Percentiles rank a stretch among this genome's conserved stretches.
These are phyloP conservation scores for Brenthis hecate DNA, from an alignment of 2,888 invertebrate genomes.

Conservation along the genomic window DNA sequence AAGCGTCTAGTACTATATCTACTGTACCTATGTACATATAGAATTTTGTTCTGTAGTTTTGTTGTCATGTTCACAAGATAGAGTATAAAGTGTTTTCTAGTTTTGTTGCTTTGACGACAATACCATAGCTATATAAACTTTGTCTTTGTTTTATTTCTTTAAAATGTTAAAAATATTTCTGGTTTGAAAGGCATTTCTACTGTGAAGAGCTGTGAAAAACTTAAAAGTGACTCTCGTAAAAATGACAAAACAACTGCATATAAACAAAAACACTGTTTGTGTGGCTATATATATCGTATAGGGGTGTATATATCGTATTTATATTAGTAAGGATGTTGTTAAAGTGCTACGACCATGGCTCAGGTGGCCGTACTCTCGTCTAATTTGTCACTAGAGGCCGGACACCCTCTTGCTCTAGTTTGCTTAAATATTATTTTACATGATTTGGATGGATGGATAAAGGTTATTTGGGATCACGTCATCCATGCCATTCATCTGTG, in stretches of 20 bases:
- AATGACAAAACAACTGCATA: too few relatives aligned
- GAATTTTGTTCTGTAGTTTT: slow-evolving; percentile 24
- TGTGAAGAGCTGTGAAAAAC: too few relatives aligned
- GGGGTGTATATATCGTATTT: too few relatives aligned
- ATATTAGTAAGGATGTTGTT: not conserved
- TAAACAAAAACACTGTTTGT: too few relatives aligned
- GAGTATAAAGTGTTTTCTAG: slow-evolving; percentile 16
- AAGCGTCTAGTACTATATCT: slow-evolving; percentile 22
- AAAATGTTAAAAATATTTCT: too few relatives aligned
- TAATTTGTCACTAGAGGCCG: slow-evolving; percentile 60
- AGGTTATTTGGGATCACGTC: slow-evolving; percentile 3
- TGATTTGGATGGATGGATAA: slow-evolving; percentile 27
- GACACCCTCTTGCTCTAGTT: slow-evolving; percentile 26
- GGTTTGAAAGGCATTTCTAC: too few relatives aligned
- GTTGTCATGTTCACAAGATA: slow-evolving; percentile 23
- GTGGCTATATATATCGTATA: too few relatives aligned
- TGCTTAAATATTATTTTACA: slow-evolving; percentile 31
- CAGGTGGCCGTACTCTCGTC: slow-evolving; percentile 55
- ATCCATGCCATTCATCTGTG: not conserved
- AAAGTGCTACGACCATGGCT: slow-evolving; percentile 36
- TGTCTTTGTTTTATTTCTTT: too few relatives aligned
- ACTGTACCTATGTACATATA: not conserved
- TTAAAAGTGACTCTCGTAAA: too few relatives aligned
- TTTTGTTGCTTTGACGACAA: slow-evolving; percentile 6
- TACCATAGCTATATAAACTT: slow-evolving; percentile 32